Evolutionary conservation across 2,888 invertebrate genomes (phyloP).

Genomic region (Meteorus cinctellus): DNA sequence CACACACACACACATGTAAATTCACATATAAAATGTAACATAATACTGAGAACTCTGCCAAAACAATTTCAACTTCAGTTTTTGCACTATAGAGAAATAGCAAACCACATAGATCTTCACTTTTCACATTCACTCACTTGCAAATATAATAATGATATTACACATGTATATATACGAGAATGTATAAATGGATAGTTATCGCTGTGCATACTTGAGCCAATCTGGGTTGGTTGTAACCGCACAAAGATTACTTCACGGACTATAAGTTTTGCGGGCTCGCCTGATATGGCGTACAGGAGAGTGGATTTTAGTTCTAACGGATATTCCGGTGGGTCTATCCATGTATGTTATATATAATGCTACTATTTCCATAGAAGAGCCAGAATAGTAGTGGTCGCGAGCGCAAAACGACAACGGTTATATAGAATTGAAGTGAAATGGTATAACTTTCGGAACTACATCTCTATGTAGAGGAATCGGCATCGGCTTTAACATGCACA

Average conservation of each 20-base stretch:
- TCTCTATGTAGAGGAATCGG: constrained; percentile 7
- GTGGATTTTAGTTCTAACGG: constrained; percentile 1
- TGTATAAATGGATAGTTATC: background rate
- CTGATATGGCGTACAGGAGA: constrained; percentile 25
- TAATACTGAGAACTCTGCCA: background rate
- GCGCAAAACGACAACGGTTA: constrained; percentile 5
- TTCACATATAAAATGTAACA: background rate
- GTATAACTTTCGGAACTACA: constrained; percentile 16
- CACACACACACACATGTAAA: background rate
- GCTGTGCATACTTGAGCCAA: constrained; percentile 19
- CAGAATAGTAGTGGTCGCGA: background rate
- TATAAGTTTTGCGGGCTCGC: constrained; percentile 41
- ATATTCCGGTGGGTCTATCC: constrained; percentile 16
- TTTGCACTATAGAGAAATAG: no score
- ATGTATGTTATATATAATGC: constrained; percentile 3
- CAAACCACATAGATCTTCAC: constrained; percentile 1
- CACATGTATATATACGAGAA: background rate
- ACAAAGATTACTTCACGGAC: constrained; percentile 33
- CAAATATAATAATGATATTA: no score
- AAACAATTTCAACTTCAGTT: background rate
- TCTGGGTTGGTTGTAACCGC: constrained; percentile 21
- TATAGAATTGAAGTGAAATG: constrained; percentile 1
- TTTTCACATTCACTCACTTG: background rate
- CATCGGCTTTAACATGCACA: background rate
- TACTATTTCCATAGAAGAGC: constrained; percentile 22